phyloP scores from a whole-genome alignment of 2,797 vertebrate genomes.

The Alca torda region DNA sequence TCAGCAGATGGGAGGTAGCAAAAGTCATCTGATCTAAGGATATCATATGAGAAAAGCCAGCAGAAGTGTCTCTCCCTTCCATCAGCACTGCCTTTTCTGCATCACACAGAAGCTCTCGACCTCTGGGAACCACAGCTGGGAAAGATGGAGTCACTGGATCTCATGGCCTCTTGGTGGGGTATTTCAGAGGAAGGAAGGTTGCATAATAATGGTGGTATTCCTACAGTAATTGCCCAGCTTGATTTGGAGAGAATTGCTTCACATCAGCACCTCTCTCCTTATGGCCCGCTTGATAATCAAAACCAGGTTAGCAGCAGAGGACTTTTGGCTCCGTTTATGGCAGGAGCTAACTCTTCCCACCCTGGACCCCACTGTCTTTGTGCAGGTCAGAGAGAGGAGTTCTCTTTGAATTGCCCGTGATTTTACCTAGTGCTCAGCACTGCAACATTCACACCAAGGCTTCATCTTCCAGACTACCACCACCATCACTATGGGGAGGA shows the following conservation, averaged over 20 bases:
- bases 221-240: neutral
- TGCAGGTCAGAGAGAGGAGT: neutral
- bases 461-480: neutral
- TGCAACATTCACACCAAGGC: neutral
- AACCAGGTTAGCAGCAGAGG: neutral
- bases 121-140: neutral
- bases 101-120: neutral
- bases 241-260: neutral
- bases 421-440: neutral
- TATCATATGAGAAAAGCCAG: neutral
- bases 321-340: neutral
- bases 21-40: neutral
- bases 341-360: neutral
- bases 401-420: neutral
- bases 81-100: neutral
- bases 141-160: neutral
- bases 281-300: neutral
- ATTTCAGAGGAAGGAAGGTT: neutral
- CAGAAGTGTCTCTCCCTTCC: neutral
- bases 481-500: neutral
- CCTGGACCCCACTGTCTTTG: neutral
- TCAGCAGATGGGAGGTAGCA: neutral
- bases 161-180: neutral
- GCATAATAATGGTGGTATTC: neutral
- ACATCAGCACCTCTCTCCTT: neutral